Evolutionary conservation across 2,888 invertebrate genomes (phyloP), one percentile per base, ranked within the genome.

Genomic region (Mythimna loreyi): DNA sequence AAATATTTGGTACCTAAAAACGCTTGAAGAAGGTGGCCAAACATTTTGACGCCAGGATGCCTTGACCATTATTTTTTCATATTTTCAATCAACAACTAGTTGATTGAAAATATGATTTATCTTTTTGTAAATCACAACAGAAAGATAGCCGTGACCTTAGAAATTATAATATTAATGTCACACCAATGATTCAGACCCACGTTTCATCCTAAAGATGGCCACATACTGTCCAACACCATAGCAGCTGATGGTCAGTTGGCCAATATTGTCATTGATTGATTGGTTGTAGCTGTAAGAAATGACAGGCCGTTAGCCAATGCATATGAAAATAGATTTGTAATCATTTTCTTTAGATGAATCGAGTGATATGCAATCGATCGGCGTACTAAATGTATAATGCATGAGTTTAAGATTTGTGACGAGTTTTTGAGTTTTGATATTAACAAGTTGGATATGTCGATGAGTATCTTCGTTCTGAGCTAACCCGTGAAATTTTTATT

Each of bases 251-350:
- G 58, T n/a, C 57, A 3, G 78, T 81, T 77, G 49, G 36, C 57
- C 45, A 72, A 77, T 70, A 64, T 50, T 50, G 21, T 49, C 33
- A 6, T 21, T 65, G 78, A 65, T 81, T 77, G 64, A 81, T 77
- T 19, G 78, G 58, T 40, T 7, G 63, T 25, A 9, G 40, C 30
- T 19, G 28, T 75, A 43, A 58, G 40, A 71, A 55, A 61, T 62
- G 78, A 52, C 55, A 72, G 47, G 28, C 40, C 3, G 45, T 61
- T 43, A 62, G 58, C 21, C 28, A 16, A 21, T 55, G 50, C 19
- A 62, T 61, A 81, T 40, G 30, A 62, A 74, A 43, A 62, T 33
- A 59, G 55, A 52, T 47, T 60, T 16, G 56, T 40, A 56, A 76
- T 76, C n/a, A 40, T 63, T 76, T 56, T 56, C 43, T n/a, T 40